Base-by-base conservation (phyloP, 1,140 invertebrate species). In the Aplysia californica region DNA sequence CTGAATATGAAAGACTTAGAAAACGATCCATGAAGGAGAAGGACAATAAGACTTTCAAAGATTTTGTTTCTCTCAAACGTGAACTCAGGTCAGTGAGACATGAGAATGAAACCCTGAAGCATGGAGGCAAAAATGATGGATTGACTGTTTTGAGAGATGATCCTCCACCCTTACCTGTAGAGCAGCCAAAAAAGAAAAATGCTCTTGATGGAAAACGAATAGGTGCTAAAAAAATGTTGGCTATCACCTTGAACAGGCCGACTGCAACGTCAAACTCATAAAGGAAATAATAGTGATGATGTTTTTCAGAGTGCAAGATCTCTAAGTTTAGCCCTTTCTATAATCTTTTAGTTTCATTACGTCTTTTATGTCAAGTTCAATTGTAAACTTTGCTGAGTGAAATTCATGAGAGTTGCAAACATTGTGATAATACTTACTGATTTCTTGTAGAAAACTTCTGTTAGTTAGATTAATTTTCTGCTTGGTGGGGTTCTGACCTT, bases 11-110 rank as follows among this genome's bases (percentile, higher is more conserved):
- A 31, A 76, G 79, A 44, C 78, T 83, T 67, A 69, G 80, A 36
- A 78, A 75, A 72, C 74, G 81, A 41, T 79, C 80, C 23, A 41
- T 68, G 15, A 35, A 77, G 36, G 79, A 82, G n/a, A 75, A 79
- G 29, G 80, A 82, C 15, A 79, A 81, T 26, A 76, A 82, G 41
- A 79, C 80, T 20, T 87, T 87, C 70, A 82, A 82, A 70, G 84
- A 87, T 29, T 87, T 83, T 79, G 83, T 87, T 18, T 39, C 74
- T 6, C 44, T 87, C 58, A 87, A 87, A 73, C 68, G 85, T 50
- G 80, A 85, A 65, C 38, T 87, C 23, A 80, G 79, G 66, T 39
- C 58, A 29, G 56, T 84, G 29, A 84, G 79, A 73, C 79, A 79
- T 41, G 84, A 87, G 70, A 87, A 87, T 80, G 79, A 83, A 4